Evolutionary conservation across 2,113 vertebrate species (phyloP), one percentile per base, ranked within the genome.

Genomic region (Hymenochirus boettgeri): DNA sequence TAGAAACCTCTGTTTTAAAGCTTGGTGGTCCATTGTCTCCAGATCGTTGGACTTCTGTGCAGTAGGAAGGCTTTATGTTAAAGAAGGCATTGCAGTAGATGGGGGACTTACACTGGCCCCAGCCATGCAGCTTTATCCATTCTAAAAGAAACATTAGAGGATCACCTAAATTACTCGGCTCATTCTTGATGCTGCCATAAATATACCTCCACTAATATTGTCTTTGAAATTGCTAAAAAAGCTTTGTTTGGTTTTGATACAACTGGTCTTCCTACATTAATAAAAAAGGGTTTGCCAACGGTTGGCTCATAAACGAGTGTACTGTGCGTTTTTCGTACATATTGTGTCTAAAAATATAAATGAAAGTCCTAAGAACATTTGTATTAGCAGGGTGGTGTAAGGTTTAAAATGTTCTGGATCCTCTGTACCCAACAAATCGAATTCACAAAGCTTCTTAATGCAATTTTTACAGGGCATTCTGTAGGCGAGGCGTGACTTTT

Each of bases 1-100:
- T 92, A 10, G 88, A 94, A 55, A 99, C 88, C 69, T 95, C 92
- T 0, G 91, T 95, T 84, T 94, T 96, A 48, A 93, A 99, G 85
- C 90, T 96, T 22, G 83, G 83, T 63, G 89, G 91, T 13, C 86
- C 79, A 0, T 76, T 88, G 21, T 90, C 89, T 0, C 75, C 70
- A 0, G 84, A 86, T 35, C 80, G 82, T 81, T 92, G 93, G 51
- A 96, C 85, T 70, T 89, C 91, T 0, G 89, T 89, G 75, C 86
- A 89, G 80, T 94, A 96, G 0, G 89, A 92, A 0, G 88, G 90
- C 17, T 87, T 87, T 45, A 90, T 74, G 1, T 86, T 81, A 59
- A 92, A 77, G 90, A 79, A 0, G 85, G 64, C 2, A 77, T 75
- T 8, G 45, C 25, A 26, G 73, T 17, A 0, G 69, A 63, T 22